Base-by-base conservation (phyloP, 2,797 vertebrate genomes). In the Dendrocincla fuliginosa region DNA sequence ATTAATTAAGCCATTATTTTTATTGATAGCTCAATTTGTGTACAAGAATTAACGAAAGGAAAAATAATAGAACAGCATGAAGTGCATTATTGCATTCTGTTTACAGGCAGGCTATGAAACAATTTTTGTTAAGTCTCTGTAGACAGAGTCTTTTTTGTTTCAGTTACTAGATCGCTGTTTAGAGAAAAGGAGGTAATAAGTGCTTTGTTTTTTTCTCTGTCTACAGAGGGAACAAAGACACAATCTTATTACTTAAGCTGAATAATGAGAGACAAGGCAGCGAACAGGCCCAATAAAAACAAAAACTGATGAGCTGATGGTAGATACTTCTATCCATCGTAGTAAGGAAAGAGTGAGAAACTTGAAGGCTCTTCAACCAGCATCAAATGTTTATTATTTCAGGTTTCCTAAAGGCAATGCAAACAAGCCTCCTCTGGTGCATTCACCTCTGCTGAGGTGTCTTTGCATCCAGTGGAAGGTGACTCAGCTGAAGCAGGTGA, bases 1-100 rank as follows among this genome's bases (percentile, higher is more conserved):
- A 95, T 95, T 95, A 95, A 95, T 90, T 75, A 88, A 84, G 79
- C 28, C 73, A 82, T 95, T 96, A 90, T 87, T 95, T 94, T 90
- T 91, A 93, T 79, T 93, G 90, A 90, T 97, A 95, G 92, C 81
- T 95, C 76, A 85, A 89, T 94, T 90, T 94, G 92, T 78, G 76
- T 63, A 91, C 60, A 83, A 84, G 78, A 93, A 77, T 67, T 89
- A 91, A 85, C 10, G 22, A 84, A 84, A 92, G 47, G 64, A 89
- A 91, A 91, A 92, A 95, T n/a, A 92, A 93, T 56, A 82, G 78
- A 95, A 80, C 77, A 87, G 65, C 61, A 10, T 85, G 93, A 80
- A 85, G 74, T 3, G 3, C 1, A 1, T 87, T 96, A 91, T 17
- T 89, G 44, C 56, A 37, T 84, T 95, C 49, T 78, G 74, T 90